phyloP scores from a whole-genome alignment of 2,888 invertebrate genomes.

The Trichogramma evanescens region DNA sequence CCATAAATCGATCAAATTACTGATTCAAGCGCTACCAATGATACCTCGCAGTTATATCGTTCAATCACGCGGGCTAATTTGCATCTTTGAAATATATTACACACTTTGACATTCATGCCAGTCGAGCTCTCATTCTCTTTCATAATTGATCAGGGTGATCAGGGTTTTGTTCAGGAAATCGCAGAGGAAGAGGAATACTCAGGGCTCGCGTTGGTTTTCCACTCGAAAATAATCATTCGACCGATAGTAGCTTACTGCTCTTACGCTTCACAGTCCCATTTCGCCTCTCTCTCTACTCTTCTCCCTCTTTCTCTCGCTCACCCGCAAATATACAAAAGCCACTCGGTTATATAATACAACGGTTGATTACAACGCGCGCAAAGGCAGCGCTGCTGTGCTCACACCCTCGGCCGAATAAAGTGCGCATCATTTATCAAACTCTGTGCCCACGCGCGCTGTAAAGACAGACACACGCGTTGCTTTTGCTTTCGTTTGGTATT shows the following conservation, averaged over 20 bases:
- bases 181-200: no score
- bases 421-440: constrained; percentile 42
- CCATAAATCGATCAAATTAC: no score
- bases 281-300: no score
- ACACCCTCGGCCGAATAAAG: constrained; percentile 34
- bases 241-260: background rate
- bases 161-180: no score
- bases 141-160: no score
- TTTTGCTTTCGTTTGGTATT: constrained; percentile 8
- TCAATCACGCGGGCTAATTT: no score
- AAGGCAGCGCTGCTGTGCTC: constrained; percentile 22
- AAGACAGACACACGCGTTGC: constrained; percentile 30
- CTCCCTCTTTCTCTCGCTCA: background rate
- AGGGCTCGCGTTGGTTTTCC: background rate
- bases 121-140: no score
- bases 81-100: no score
- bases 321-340: constrained; percentile 26
- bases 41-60: no score
- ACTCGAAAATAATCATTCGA: constrained; percentile 17
- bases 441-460: constrained; percentile 18
- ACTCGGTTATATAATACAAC: constrained; percentile 42
- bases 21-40: no score
- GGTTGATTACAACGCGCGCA: constrained; percentile 39
- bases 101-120: no score
- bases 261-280: no score